Conservation (phyloP, 2,797 vertebrate genomes). For the Syncerus caffer region DNA sequence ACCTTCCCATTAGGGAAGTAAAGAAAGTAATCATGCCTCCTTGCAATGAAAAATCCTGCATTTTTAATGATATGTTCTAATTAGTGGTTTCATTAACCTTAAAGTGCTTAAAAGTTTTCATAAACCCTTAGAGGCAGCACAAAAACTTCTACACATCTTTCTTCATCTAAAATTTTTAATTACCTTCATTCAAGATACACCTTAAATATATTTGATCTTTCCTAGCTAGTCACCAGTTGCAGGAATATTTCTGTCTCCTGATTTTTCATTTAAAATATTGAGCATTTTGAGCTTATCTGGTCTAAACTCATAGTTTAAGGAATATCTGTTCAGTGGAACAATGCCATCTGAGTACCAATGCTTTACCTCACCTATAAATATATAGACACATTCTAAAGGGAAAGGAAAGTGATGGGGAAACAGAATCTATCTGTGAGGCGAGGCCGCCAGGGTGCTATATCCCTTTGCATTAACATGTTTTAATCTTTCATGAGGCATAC, state of each 20-base stretch:
- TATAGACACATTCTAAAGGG: background rate
- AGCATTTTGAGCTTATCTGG: background rate
- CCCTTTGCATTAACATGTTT: background rate
- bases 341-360: background rate
- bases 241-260: background rate
- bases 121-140: background rate
- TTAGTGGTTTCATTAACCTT: background rate
- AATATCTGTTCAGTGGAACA: background rate
- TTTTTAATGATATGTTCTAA: background rate
- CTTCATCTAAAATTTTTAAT: background rate
- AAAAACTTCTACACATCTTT: rapidly evolving
- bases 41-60: background rate
- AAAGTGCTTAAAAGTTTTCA: background rate
- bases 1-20: background rate
- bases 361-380: background rate
- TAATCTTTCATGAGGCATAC: background rate
- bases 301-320: background rate
- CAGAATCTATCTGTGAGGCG: background rate
- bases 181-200: no score
- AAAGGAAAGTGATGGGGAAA: background rate
- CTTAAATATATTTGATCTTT: background rate
- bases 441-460: background rate
- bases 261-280: background rate
- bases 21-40: background rate
- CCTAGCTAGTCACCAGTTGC: background rate